Percentiles rank a stretch among this genome's conserved stretches.
These are phyloP conservation scores for Emys orbicularis DNA, from an alignment of 2,797 vertebrate genomes.

Conservation along the genomic window DNA sequence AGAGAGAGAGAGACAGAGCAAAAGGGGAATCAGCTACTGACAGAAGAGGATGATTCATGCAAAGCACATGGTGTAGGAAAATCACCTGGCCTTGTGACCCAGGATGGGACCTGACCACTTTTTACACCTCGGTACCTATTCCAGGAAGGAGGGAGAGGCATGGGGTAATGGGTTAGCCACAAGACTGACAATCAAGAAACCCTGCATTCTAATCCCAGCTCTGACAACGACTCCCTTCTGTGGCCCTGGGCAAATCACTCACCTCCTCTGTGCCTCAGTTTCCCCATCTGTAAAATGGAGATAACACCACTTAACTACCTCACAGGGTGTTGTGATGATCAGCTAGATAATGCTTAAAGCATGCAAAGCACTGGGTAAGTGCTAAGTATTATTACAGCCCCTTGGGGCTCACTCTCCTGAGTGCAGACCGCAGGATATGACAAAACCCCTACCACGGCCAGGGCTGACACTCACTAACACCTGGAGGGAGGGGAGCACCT, in stretches of 20 bases:
- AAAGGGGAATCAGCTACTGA: slow-evolving; percentile 8
- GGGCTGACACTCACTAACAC: background rate
- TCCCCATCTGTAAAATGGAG: background rate
- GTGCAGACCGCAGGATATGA: background rate
- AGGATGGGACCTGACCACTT: background rate
- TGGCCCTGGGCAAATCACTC: background rate
- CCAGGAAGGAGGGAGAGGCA: slow-evolving; percentile 48
- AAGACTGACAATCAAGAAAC: background rate
- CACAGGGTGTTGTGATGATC: background rate
- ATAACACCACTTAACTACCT: background rate
- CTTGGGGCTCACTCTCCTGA: background rate
- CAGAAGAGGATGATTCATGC: slow-evolving; percentile 40
- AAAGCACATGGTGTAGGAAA: background rate
- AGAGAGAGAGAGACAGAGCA: background rate
- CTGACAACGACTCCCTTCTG: background rate
- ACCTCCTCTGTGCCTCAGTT: background rate
- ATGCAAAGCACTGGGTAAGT: background rate
- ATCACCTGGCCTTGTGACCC: slow-evolving; percentile 46
- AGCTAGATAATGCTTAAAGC: background rate
- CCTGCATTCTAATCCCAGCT: background rate
- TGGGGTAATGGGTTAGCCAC: background rate
- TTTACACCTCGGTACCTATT: slow-evolving; percentile 32
- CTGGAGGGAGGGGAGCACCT: background rate
- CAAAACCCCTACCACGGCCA: background rate
- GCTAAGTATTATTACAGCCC: background rate